Evolutionary conservation across 2,888 invertebrate species (phyloP), one percentile per base, ranked within the genome.

Genomic region (Eupsilia transversa): DNA sequence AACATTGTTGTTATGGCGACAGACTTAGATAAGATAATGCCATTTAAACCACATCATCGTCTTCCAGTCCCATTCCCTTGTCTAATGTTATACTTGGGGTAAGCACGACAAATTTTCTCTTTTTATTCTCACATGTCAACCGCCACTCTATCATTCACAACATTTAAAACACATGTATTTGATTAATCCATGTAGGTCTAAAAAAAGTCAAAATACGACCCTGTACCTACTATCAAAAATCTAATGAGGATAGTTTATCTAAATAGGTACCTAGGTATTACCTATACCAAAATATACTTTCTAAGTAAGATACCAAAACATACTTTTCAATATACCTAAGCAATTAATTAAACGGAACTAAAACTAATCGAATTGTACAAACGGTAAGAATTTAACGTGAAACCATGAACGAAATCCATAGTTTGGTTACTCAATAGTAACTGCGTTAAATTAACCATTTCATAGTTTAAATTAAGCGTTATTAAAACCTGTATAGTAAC

Each of bases 341-440:
- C 23, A 76, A 77, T 12, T 59, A 78, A 35, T n/a, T 7, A 54
- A 65, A 20, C 30, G 49, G 23, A 80, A 74, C 57, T 43, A 46
- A 66, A 72, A 63, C 49, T 10, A 67, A 72, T 65, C 43, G 6
- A 9, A 35, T 60, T 27, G 3, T 33, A 69, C 52, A 60, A 80
- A 68, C 46, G 43, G 49, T 52, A 10, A 70, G 33, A 80, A 56
- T 52, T 77, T 38, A 43, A 60, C 60, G 65, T 38, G 65, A 72
- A 80, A 80, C 81, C 81, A 80, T 80, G 81, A 80, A 77, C 23
- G 68, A 80, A 80, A 68, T 69, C 41, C 33, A 43, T 56, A 38
- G 59, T 60, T 64, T 35, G n/a, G 57, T 80, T 70, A 77, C 69
- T 69, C 77, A 77, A 80, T 70, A 66, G 43, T 67, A 57, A 65